Evolutionary conservation across 2,888 invertebrate species (phyloP).

Genomic region (Pseudanteris insignis): DNA sequence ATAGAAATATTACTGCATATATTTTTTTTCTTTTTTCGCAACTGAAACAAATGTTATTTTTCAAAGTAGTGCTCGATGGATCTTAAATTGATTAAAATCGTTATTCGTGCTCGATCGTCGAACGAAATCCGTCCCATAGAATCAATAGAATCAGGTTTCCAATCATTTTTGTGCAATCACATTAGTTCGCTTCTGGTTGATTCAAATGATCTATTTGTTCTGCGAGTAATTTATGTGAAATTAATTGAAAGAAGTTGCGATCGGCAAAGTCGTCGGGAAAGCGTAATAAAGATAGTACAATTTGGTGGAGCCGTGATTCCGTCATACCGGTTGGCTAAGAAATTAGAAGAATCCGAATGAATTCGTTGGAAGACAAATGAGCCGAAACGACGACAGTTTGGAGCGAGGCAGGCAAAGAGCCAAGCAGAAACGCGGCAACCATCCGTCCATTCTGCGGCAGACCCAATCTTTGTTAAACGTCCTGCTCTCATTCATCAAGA

Average conservation of each 20-base stretch:
- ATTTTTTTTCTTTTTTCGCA: too few relatives aligned
- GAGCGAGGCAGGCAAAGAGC: slow-evolving; percentile 52
- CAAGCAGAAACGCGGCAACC: slow-evolving; percentile 48
- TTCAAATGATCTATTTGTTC: slow-evolving; percentile 1
- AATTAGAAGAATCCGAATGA: slow-evolving; percentile 35
- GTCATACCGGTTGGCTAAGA: slow-evolving; percentile 28
- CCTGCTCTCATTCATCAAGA: slow-evolving; percentile 56
- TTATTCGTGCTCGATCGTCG: too few relatives aligned
- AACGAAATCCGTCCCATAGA: too few relatives aligned
- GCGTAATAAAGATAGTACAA: slow-evolving; percentile 11
- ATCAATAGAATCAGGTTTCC: too few relatives aligned
- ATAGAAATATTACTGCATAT: too few relatives aligned
- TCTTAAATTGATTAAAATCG: too few relatives aligned
- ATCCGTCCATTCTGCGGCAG: slow-evolving; percentile 53
- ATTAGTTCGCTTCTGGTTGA: too few relatives aligned
- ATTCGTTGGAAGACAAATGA: slow-evolving; percentile 37
- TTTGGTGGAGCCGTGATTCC: slow-evolving; percentile 25
- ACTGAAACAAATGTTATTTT: too few relatives aligned
- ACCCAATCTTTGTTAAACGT: slow-evolving; percentile 60
- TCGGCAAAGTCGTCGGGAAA: slow-evolving; percentile 1
- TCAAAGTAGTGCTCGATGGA: too few relatives aligned
- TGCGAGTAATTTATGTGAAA: slow-evolving; percentile 9
- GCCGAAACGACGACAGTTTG: slow-evolving; percentile 33
- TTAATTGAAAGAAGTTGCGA: slow-evolving; percentile 9
- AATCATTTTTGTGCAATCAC: too few relatives aligned